Evolutionary conservation across 2,797 vertebrate genomes (phyloP).

Genomic region (Periophthalmus magnuspinnatus): DNA sequence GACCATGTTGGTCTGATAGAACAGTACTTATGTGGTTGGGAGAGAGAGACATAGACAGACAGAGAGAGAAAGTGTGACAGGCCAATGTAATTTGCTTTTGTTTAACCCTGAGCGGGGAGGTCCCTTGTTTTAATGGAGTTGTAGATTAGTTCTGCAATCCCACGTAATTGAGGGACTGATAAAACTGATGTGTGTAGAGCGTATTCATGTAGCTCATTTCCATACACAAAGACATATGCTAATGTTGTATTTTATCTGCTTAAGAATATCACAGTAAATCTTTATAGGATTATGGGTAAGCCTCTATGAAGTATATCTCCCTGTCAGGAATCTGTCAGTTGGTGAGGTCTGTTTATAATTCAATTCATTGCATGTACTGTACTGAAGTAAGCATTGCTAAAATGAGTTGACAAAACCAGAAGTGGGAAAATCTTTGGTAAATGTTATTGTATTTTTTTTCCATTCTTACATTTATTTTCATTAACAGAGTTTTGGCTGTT

Average conservation of each 20-base stretch:
- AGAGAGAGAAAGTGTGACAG: slow-evolving; percentile 34
- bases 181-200: slow-evolving; percentile 64
- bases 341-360: slow-evolving; percentile 33
- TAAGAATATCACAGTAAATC: slow-evolving; percentile 3
- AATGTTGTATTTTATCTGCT: slow-evolving; percentile 5
- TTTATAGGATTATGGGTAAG: slow-evolving; percentile 6
- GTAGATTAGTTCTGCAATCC: slow-evolving; percentile 78
- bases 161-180: slow-evolving; percentile 79
- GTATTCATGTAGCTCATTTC: slow-evolving; percentile 12
- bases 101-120: slow-evolving; percentile 76
- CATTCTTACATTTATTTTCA: too few relatives aligned
- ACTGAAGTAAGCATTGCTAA: slow-evolving; percentile 1
- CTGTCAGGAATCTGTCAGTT: slow-evolving; percentile 17
- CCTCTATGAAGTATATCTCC: slow-evolving; percentile 8
- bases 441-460: background rate
- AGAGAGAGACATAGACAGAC: slow-evolving; percentile 10
- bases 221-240: slow-evolving; percentile 1
- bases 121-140: slow-evolving; percentile 80
- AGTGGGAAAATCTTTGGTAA: slow-evolving; percentile 15
- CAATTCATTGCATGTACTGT: slow-evolving; percentile 13
- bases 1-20: slow-evolving; percentile 48
- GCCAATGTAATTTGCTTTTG: slow-evolving; percentile 79
- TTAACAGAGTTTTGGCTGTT: too few relatives aligned
- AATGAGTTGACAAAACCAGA: slow-evolving; percentile 25
- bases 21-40: slow-evolving; percentile 16